Base-by-base conservation (phyloP, 2,113 vertebrate genomes). In the Labeo rohita region DNA sequence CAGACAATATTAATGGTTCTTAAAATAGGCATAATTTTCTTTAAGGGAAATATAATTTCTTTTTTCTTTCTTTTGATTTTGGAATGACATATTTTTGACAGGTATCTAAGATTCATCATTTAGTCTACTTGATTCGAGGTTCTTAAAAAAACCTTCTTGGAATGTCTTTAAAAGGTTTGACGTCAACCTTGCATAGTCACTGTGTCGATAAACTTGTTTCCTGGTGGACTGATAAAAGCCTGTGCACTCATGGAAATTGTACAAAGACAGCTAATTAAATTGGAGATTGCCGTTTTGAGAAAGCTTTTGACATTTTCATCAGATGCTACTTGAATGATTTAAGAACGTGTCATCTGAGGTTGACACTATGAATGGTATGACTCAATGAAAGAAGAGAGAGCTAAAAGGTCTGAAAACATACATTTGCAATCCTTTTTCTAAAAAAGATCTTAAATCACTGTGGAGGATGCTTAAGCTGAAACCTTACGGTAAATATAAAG, bases 1-100 rank as follows among this genome's bases (percentile, higher is more conserved):
- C 74, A 52, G 49, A 76, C n/a, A 21, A 7, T 76, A 23, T 76
- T 34, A 52, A 52, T 34, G 8, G 74, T 76, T n/a, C 74, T 73
- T 50, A 52, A 50, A 52, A 23, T 75, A 75, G 12, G 34, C 7
- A 39, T 39, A 1, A 18, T 70, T 39, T 39, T 70, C 34, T 18
- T 39, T 39, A 39, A 39, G 39, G 39, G 5, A 39, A 70, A 70
- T 70, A 15, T 6, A 2, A 34, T 13, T 39, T 1, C 0, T 68
- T 68, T 43, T 8, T 9, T 70, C 2, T 70, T 70, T 3, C 3
- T 8, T 43, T 43, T 70, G 66, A 18, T 9, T 39, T 70, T 18
- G 7, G 7, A 39, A 39, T 70, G 36, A 18, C 12, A 15, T 28
- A 66, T 68, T 68, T 13, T 68, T 68, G 13, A 36, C 66, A 21